Evolutionary conservation across 1,140 invertebrate genomes (phyloP).

Genomic region (Polyergus mexicanus): DNA sequence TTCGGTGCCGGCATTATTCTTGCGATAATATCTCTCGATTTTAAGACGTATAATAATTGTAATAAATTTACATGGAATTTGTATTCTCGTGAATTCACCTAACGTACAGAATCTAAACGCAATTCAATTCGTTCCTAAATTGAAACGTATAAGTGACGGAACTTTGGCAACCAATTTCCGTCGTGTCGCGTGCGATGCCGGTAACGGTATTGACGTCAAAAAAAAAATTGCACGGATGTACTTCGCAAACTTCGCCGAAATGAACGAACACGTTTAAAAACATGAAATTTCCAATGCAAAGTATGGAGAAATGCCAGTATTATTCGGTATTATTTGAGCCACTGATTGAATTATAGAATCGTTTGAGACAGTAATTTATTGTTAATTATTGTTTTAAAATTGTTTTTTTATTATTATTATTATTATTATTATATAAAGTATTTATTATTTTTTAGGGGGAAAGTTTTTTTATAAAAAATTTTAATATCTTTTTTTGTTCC

Average conservation of each 20-base stretch:
- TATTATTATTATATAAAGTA: background rate
- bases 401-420: background rate
- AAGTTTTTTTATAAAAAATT: too few relatives aligned
- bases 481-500: too few relatives aligned
- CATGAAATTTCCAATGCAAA: slow-evolving; percentile 54
- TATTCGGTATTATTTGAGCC: slow-evolving; percentile 23
- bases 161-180: slow-evolving; percentile 67
- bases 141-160: slow-evolving; percentile 57
- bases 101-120: background rate
- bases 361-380: background rate
- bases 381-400: background rate
- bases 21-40: background rate
- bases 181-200: slow-evolving; percentile 44
- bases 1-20: background rate
- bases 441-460: too few relatives aligned
- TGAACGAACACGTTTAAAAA: slow-evolving; percentile 52
- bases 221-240: slow-evolving; percentile 68
- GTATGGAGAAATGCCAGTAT: slow-evolving; percentile 31
- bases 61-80: background rate
- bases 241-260: slow-evolving; percentile 60
- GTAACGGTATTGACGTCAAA: slow-evolving; percentile 58
- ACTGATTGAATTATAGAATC: slow-evolving; percentile 50
- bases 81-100: background rate
- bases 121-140: slow-evolving; percentile 61
- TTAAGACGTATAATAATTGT: slow-evolving; percentile 22